Percentiles rank a stretch among this genome's conserved stretches.
phyloP scores from a whole-genome alignment of 2,113 vertebrate species.

The Nipponia nippon region DNA sequence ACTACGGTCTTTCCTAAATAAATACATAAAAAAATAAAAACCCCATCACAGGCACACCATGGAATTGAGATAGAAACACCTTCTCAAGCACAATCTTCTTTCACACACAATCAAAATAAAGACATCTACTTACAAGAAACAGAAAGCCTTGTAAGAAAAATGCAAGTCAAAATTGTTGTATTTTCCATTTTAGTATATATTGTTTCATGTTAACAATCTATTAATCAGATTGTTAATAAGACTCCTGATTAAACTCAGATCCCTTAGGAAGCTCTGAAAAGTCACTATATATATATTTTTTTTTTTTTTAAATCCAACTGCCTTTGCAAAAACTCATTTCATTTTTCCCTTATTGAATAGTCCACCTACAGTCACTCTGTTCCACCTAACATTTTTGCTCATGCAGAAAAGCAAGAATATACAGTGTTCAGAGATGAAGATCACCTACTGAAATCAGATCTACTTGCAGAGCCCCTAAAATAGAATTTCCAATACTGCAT shows the following conservation, averaged over 20 bases:
- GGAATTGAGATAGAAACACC: not conserved
- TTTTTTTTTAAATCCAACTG: not conserved
- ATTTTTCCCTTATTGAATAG: not conserved
- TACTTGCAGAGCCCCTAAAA: not conserved
- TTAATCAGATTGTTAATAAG: not conserved
- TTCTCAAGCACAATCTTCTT: not conserved
- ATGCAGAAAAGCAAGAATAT: not conserved
- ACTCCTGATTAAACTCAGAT: not conserved
- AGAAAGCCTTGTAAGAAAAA: not conserved
- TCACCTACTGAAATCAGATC: not conserved
- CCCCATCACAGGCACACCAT: not conserved
- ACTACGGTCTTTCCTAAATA: not conserved
- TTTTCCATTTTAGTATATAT: not conserved
- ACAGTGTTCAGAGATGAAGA: not conserved
- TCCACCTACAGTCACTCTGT: not conserved
- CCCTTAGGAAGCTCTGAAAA: not conserved
- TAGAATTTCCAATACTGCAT: not conserved
- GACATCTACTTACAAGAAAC: not conserved
- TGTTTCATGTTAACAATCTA: not conserved
- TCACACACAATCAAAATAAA: not conserved
- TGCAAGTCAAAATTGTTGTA: rapidly evolving
- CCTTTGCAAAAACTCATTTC: not conserved
- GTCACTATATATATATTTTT: not conserved
- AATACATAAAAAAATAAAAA: not conserved
- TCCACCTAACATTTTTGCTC: not conserved